Conservation (phyloP, 2,888 invertebrate species). For the Watsonalla cultraria region DNA sequence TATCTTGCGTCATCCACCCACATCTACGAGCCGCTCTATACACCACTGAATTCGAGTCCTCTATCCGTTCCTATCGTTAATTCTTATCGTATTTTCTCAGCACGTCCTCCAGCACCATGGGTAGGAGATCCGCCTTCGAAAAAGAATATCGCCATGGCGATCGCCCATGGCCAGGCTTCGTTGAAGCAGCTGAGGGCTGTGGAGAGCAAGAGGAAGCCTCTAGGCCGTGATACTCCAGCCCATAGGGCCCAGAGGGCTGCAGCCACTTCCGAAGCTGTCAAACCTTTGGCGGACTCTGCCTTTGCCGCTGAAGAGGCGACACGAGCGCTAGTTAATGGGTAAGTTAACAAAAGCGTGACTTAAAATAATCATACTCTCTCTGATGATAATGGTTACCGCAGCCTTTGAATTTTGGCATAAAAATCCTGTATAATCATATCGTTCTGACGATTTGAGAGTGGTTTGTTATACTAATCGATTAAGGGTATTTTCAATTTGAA, state of each 20-base stretch:
- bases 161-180: conserved; percentile 76
- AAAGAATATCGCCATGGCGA: conserved; percentile 66
- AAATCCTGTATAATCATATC: too few species aligned
- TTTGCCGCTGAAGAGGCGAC: conserved; percentile 85
- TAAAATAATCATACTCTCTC: too few species aligned
- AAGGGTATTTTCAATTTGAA: too few species aligned
- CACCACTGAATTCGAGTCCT: too few species aligned
- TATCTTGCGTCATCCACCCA: too few species aligned
- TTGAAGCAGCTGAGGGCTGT: conserved; percentile 74
- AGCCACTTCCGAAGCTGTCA: conserved; percentile 79
- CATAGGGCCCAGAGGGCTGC: conserved; percentile 85
- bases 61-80: too few species aligned
- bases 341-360: conserved; percentile 23
- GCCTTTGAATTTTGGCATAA: too few species aligned
- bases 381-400: too few species aligned
- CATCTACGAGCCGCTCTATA: too few species aligned
- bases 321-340: conserved; percentile 73
- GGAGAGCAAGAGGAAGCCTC: conserved; percentile 69
- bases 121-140: conserved; percentile 38
- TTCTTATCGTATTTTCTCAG: conserved; percentile 20
- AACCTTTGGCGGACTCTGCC: conserved; percentile 81
- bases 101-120: conserved; percentile 40
- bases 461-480: too few species aligned
- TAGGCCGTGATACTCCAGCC: conserved; percentile 79
- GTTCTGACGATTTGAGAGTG: too few species aligned